These are phyloP conservation scores for Stichodactyla helianthus DNA, from an alignment of 64 coral and sea anemone species.

Conservation along the genomic window DNA sequence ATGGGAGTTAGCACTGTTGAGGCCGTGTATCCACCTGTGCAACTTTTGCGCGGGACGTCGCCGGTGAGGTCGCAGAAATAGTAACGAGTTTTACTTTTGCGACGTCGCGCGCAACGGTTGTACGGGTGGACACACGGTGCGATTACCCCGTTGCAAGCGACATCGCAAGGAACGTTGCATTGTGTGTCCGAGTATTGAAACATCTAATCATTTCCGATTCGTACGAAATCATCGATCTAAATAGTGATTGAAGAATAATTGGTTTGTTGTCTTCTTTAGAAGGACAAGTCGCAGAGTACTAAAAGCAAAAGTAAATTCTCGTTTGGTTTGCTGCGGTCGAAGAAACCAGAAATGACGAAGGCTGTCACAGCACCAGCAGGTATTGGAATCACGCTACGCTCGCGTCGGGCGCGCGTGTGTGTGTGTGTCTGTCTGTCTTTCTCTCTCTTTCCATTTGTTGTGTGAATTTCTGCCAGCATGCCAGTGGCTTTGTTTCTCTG, in stretches of 20 bases:
- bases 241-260: slow-evolving; percentile 5
- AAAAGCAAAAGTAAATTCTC: slow-evolving; percentile 41
- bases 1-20: too few species aligned
- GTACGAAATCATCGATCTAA: not conserved
- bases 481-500: not conserved
- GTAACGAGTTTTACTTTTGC: too few species aligned
- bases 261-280: slow-evolving; percentile 10
- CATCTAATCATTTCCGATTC: too few species aligned
- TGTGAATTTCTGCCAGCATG: not conserved
- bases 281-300: slow-evolving; percentile 5
- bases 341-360: slow-evolving; percentile 64
- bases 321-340: slow-evolving; percentile 26
- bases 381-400: not conserved
- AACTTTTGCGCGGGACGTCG: too few species aligned
- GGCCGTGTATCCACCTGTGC: not conserved
- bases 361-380: slow-evolving; percentile 49
- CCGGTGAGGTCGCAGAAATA: too few species aligned
- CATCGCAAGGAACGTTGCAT: too few species aligned
- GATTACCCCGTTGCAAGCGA: too few species aligned
- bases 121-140: too few species aligned
- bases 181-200: too few species aligned
- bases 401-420: not conserved
- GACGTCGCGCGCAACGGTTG: too few species aligned
- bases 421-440: not conserved
- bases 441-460: not conserved